Percentiles rank a stretch among this genome's conserved stretches.
These are phyloP conservation scores for Euglossa dilemma DNA, from an alignment of 1,140 invertebrate genomes.

Conservation along the genomic window DNA sequence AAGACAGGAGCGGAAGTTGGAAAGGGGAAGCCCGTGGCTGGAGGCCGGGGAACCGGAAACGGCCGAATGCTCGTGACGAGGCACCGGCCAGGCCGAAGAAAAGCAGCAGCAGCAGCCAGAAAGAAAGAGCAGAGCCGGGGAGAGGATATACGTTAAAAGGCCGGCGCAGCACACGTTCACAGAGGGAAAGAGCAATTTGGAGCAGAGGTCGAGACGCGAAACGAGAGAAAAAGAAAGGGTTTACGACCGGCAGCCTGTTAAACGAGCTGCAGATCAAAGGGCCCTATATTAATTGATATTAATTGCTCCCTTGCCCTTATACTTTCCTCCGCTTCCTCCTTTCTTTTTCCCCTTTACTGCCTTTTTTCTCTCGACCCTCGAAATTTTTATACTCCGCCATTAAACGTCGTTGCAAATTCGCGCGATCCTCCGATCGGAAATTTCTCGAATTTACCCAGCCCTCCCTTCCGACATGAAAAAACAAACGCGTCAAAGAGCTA, in stretches of 20 bases:
- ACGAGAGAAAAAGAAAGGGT: slow-evolving; percentile 49
- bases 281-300: slow-evolving; percentile 50
- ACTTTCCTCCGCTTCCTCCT: not conserved
- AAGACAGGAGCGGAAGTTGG: slow-evolving; percentile 75
- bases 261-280: slow-evolving; percentile 50
- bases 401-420: too few relatives aligned
- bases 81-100: slow-evolving; percentile 39
- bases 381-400: not conserved
- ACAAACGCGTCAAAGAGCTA: too few relatives aligned
- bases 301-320: slow-evolving; percentile 23
- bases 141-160: slow-evolving; percentile 19
- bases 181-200: slow-evolving; percentile 20
- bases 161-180: not conserved
- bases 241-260: slow-evolving; percentile 28
- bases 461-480: not conserved
- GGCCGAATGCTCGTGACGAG: slow-evolving; percentile 71
- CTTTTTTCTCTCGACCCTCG: not conserved
- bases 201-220: slow-evolving; percentile 14
- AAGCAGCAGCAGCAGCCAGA: slow-evolving; percentile 34
- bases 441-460: not conserved
- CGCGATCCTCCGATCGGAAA: too few relatives aligned
- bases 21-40: slow-evolving; percentile 67
- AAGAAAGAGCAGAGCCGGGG: slow-evolving; percentile 21
- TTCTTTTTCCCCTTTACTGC: too few relatives aligned
- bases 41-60: slow-evolving; percentile 72